Evolutionary conservation across 2,797 vertebrate genomes (phyloP).

Genomic region (Mormyrus proboscirostris): DNA sequence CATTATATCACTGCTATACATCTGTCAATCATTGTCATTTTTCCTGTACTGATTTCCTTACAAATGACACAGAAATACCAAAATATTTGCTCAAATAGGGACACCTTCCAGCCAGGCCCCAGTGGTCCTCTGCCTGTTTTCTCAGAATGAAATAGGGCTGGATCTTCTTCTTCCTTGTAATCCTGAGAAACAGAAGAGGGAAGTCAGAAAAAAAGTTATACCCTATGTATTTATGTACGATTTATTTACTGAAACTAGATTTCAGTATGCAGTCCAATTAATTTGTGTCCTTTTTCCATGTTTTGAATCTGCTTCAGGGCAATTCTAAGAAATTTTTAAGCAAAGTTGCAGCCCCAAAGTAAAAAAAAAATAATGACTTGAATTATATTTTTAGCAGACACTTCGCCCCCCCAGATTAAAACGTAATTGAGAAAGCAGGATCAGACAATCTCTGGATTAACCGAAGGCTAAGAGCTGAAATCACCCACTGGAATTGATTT

Average conservation of each 20-base stretch:
- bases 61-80: background rate
- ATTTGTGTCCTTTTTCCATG: background rate
- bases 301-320: background rate
- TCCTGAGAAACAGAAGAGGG: constrained; percentile 29
- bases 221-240: background rate
- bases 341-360: background rate
- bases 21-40: background rate
- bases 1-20: background rate
- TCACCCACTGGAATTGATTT: background rate
- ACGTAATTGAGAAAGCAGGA: background rate
- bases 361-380: background rate
- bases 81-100: background rate
- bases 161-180: constrained; percentile 48
- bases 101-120: constrained; percentile 47
- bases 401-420: background rate
- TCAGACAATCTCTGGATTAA: background rate
- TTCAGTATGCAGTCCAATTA: background rate
- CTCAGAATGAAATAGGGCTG: constrained; percentile 45
- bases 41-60: background rate
- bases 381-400: background rate
- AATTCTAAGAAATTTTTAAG: background rate
- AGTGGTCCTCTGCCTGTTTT: constrained; percentile 49
- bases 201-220: background rate
- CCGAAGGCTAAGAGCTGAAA: background rate
- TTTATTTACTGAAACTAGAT: background rate